Conservation (phyloP, 2,797 vertebrate species). For the Helicolenus hilgendorfi region DNA sequence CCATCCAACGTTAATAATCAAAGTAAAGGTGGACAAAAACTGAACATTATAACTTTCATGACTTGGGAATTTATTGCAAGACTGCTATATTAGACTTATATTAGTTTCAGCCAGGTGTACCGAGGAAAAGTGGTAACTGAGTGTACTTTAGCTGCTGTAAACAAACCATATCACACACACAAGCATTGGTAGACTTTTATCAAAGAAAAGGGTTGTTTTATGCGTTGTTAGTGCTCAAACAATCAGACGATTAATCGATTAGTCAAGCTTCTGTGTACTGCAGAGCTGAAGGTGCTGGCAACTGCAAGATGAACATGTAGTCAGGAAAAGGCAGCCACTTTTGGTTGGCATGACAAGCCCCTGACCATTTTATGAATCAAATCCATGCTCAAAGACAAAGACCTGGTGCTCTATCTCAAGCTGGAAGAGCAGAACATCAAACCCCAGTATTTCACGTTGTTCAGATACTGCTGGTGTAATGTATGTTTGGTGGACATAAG, state of each 20-base stretch:
- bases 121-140: neutral
- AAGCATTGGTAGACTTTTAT: neutral
- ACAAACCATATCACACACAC: neutral
- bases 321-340: neutral
- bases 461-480: neutral
- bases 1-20: fast-evolving
- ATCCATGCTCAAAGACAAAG: too few relatives aligned
- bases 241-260: neutral
- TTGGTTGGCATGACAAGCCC: neutral
- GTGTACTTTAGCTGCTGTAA: neutral
- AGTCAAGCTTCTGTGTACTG: neutral
- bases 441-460: too few relatives aligned
- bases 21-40: neutral
- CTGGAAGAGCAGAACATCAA: too few relatives aligned
- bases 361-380: too few relatives aligned
- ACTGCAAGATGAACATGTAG: neutral
- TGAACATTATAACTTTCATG: neutral
- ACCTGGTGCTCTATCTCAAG: too few relatives aligned
- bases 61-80: neutral
- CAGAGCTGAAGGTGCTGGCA: neutral
- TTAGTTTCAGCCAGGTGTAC: neutral
- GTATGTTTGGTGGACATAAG: neutral
- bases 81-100: neutral
- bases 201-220: neutral
- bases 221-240: neutral